A percentile compares a stretch with the other conserved stretches of the same genome.
Conservation (phyloP, 2,113 vertebrate genomes). For the Corythaixoides concolor region DNA sequence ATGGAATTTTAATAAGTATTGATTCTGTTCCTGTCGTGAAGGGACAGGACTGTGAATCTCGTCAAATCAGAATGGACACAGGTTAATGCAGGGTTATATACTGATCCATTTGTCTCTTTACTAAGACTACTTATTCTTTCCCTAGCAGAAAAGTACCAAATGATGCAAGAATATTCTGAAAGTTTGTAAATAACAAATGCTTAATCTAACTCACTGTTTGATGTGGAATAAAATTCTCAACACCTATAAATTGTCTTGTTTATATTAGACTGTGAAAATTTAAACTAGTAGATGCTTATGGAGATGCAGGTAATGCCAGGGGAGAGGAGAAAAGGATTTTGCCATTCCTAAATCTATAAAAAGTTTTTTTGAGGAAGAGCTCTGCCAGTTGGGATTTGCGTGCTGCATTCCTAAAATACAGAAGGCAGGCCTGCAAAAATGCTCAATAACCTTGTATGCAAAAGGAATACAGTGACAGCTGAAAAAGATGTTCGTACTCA, state of each 20-base stretch:
- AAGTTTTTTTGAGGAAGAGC: background rate
- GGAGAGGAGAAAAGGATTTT: background rate
- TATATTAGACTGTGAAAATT: background rate
- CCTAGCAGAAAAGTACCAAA: background rate
- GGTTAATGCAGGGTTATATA: background rate
- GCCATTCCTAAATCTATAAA: background rate
- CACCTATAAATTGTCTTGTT: background rate
- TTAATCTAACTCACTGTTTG: background rate
- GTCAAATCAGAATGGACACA: background rate
- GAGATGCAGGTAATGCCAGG: background rate
- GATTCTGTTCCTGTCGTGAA: background rate
- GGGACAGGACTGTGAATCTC: background rate
- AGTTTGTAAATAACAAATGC: background rate
- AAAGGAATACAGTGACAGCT: conserved; percentile 9
- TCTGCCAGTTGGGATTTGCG: background rate
- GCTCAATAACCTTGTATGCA: background rate
- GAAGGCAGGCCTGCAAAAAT: background rate
- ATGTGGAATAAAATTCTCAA: background rate
- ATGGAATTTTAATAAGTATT: background rate
- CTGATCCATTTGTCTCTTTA: background rate
- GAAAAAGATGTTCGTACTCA: conserved; percentile 26
- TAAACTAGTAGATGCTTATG: background rate
- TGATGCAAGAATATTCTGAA: background rate
- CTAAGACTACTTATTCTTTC: background rate
- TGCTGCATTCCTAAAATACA: background rate